Conservation (phyloP, 1,140 invertebrate species). For the Drosophila pandora region DNA sequence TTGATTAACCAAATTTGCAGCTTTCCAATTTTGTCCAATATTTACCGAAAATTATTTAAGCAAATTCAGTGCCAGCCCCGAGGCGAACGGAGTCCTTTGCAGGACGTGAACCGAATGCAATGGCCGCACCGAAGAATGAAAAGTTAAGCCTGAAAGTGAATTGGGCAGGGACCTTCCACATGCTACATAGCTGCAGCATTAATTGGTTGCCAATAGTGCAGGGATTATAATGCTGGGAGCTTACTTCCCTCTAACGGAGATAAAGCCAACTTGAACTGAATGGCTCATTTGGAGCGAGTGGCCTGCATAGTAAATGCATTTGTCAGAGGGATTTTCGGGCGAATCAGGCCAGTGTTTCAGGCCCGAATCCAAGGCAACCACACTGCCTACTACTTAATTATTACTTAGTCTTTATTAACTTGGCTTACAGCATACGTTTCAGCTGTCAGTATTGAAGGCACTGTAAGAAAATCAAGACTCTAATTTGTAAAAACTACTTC, state of each 20-base stretch:
- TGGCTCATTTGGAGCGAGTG: conserved; percentile 48
- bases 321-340: background rate
- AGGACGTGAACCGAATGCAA: conserved; percentile 30
- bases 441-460: conserved; percentile 10
- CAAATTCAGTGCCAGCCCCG: conserved; percentile 7
- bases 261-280: background rate
- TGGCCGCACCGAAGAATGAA: conserved; percentile 3
- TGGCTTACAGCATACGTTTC: conserved; percentile 13
- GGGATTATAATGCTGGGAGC: background rate
- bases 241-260: background rate
- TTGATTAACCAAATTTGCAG: conserved; percentile 1
- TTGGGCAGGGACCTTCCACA: conserved; percentile 19
- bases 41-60: conserved; percentile 27
- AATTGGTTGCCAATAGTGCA: background rate
- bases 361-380: conserved; percentile 31
- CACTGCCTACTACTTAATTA: conserved; percentile 51
- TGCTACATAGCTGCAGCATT: background rate
- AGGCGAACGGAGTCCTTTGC: background rate
- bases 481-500: too few relatives aligned
- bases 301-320: conserved; percentile 21
- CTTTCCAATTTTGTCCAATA: conserved; percentile 18
- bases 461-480: background rate
- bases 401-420: conserved; percentile 55
- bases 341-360: background rate
- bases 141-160: conserved; percentile 26